Evolutionary conservation across 2,113 vertebrate species (phyloP).

Genomic region (Cheilinus undulatus): DNA sequence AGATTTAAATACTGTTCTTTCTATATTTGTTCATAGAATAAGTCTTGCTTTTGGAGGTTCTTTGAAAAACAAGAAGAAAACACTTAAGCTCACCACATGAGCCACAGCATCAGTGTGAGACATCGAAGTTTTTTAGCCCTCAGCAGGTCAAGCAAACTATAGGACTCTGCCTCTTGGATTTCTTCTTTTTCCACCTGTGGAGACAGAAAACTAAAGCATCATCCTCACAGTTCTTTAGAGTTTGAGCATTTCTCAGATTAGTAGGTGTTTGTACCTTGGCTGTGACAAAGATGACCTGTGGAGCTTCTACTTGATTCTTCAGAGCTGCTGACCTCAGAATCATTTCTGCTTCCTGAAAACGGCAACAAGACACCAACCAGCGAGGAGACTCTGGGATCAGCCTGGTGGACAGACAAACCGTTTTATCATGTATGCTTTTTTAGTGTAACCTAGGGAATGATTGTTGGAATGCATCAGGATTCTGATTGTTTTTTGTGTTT

Average conservation of each 20-base stretch:
- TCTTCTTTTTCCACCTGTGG: conserved; percentile 42
- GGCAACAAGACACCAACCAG: conserved; percentile 62
- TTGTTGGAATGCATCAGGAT: too few relatives aligned
- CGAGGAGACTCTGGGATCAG: conserved; percentile 68
- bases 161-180: not conserved
- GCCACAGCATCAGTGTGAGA: conserved; percentile 54
- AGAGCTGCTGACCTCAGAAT: conserved; percentile 54
- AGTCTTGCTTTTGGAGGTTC: too few relatives aligned
- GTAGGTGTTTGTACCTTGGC: conserved; percentile 22
- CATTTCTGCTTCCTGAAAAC: conserved; percentile 40
- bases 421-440: too few relatives aligned
- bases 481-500: too few relatives aligned
- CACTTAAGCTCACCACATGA: conserved; percentile 55
- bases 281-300: conserved; percentile 44
- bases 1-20: too few relatives aligned
- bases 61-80: too few relatives aligned
- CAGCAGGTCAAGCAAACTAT: conserved; percentile 54
- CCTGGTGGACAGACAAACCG: conserved; percentile 30
- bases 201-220: not conserved
- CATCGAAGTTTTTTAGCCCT: conserved; percentile 45
- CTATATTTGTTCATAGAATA: too few relatives aligned
- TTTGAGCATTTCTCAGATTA: not conserved
- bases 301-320: conserved; percentile 58
- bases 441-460: too few relatives aligned
- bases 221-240: not conserved